phyloP scores from a whole-genome alignment of 2,113 vertebrate genomes.

The Festucalex cinctus region DNA sequence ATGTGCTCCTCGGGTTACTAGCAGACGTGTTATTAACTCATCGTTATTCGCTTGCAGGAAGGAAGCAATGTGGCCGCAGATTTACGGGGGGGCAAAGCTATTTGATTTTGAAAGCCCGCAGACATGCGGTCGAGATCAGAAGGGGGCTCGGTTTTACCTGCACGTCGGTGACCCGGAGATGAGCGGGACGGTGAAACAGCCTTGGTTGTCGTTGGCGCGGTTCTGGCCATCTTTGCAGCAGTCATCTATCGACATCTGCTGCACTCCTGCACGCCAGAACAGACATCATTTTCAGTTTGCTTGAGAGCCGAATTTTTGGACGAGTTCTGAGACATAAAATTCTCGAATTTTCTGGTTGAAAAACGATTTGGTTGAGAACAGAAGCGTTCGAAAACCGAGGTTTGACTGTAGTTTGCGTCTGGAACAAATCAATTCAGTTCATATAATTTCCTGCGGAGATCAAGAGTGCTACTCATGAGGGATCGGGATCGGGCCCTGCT shows the following conservation, averaged over 20 bases:
- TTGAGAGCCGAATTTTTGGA: too few relatives aligned
- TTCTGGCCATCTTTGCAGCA: slow-evolving; percentile 86
- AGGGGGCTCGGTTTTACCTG: slow-evolving; percentile 72
- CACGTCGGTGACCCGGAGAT: slow-evolving; percentile 78
- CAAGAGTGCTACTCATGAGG: too few relatives aligned
- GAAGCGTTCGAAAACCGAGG: too few relatives aligned
- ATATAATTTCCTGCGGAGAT: too few relatives aligned
- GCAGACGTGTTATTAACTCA: slow-evolving; percentile 48
- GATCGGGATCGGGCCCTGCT: too few relatives aligned
- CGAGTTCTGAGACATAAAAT: too few relatives aligned
- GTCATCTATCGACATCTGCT: slow-evolving; percentile 74
- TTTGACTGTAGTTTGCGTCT: too few relatives aligned
- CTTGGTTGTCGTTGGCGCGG: slow-evolving; percentile 71
- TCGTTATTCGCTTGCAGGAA: slow-evolving; percentile 43
- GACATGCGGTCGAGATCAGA: slow-evolving; percentile 5
- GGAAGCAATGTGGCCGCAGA: slow-evolving; percentile 51
- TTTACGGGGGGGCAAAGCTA: slow-evolving; percentile 46
- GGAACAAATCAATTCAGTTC: too few relatives aligned
- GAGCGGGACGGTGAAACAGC: slow-evolving; percentile 76
- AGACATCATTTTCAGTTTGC: too few relatives aligned
- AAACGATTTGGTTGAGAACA: too few relatives aligned
- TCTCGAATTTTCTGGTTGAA: too few relatives aligned
- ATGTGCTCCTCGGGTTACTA: slow-evolving; percentile 51
- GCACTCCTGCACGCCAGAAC: slow-evolving; percentile 21
- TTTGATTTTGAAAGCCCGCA: slow-evolving; percentile 22